Evolutionary conservation across 2,888 invertebrate genomes (phyloP).

Genomic region (Synanthedon vespiformis): DNA sequence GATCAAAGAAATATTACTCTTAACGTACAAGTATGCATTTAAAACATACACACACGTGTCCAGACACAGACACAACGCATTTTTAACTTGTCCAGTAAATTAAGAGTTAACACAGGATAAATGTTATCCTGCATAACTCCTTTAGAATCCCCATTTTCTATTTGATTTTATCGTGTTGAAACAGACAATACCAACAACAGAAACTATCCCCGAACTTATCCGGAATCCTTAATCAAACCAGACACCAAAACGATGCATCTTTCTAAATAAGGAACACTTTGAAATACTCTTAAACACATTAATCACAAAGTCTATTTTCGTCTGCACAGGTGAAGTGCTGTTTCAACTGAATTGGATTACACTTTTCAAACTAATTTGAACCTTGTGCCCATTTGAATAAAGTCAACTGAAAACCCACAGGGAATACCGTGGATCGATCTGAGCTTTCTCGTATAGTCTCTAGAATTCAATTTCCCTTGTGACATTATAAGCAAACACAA

Average conservation of each 20-base stretch:
- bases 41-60: too few relatives aligned
- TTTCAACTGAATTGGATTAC: too few relatives aligned
- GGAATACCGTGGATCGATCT: neutral
- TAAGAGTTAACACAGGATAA: too few relatives aligned
- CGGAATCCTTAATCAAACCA: neutral
- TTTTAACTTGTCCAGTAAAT: too few relatives aligned
- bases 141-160: too few relatives aligned
- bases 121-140: too few relatives aligned
- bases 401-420: slow-evolving; percentile 7
- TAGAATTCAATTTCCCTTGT: neutral
- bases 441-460: neutral
- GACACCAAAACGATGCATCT: neutral
- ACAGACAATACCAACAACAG: neutral
- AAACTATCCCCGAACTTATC: slow-evolving; percentile 4
- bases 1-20: too few relatives aligned
- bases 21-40: too few relatives aligned
- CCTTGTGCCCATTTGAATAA: neutral
- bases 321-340: neutral
- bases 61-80: too few relatives aligned
- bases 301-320: neutral
- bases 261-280: neutral
- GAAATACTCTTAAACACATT: neutral
- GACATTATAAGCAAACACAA: neutral
- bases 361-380: slow-evolving; percentile 1
- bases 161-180: too few relatives aligned